These are phyloP conservation scores for Oryzias dopingdopingensis DNA, from an alignment of 2,797 vertebrate species.

Conservation along the genomic window DNA sequence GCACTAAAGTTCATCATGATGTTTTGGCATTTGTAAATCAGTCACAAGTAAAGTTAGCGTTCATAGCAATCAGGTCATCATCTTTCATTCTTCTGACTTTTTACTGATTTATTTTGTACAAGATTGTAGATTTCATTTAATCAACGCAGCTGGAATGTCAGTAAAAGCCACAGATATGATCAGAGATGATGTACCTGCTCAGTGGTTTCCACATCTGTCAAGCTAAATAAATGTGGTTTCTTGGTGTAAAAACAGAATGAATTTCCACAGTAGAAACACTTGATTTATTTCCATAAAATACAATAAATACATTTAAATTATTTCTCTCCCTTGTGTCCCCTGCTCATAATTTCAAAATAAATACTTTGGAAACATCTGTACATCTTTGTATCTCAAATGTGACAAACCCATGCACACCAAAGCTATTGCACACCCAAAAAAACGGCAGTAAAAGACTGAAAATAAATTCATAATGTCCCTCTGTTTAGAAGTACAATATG, in stretches of 20 bases:
- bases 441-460: constrained; percentile 56
- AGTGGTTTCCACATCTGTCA: constrained; percentile 30
- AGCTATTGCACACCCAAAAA: constrained; percentile 45
- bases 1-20: constrained; percentile 16
- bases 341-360: constrained; percentile 81
- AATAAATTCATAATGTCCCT: constrained; percentile 80
- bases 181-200: constrained; percentile 52
- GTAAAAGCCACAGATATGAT: constrained; percentile 36
- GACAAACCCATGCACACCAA: constrained; percentile 59
- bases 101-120: constrained; percentile 44
- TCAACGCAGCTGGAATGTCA: constrained; percentile 30
- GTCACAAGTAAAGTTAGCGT: constrained; percentile 54
- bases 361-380: constrained; percentile 91
- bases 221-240: constrained; percentile 13
- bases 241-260: constrained; percentile 57
- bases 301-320: constrained; percentile 75
- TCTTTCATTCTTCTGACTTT: constrained; percentile 33
- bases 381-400: constrained; percentile 79
- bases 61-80: constrained; percentile 10
- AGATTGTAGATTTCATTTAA: constrained; percentile 19
- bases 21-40: constrained; percentile 27
- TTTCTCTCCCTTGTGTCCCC: constrained; percentile 64
- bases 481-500: constrained; percentile 94
- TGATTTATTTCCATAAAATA: constrained; percentile 85
- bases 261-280: constrained; percentile 61